Conservation (phyloP, 2,797 vertebrate species). For the Ammospiza maritima region DNA sequence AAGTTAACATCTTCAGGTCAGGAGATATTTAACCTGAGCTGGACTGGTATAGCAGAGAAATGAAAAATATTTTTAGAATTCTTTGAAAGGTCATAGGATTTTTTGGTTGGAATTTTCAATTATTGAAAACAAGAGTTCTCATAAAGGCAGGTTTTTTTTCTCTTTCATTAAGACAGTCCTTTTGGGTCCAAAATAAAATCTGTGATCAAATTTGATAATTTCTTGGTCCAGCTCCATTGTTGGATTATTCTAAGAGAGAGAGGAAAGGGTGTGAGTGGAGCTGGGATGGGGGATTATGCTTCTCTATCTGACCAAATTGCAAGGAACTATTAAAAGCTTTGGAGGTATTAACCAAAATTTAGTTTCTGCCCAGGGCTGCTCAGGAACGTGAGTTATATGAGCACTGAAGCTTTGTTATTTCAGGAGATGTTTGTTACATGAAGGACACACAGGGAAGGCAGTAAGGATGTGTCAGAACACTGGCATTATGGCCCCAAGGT, state of each 20-base stretch:
- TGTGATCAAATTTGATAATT: not conserved
- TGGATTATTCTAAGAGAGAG: not conserved
- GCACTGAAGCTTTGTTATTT: accelerated
- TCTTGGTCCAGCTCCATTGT: not conserved
- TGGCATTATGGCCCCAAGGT: not conserved
- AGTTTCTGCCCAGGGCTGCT: not conserved
- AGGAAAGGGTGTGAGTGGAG: not conserved
- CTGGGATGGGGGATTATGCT: not conserved
- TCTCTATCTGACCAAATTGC: not conserved
- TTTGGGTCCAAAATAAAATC: not conserved
- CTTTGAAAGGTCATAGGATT: not conserved
- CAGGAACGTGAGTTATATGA: not conserved
- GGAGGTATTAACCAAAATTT: not conserved
- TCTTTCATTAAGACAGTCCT: not conserved
- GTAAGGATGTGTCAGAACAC: not conserved
- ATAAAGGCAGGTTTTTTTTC: not conserved
- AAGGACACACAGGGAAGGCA: not conserved
- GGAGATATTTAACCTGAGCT: not conserved
- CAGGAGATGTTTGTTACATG: not conserved
- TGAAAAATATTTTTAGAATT: not conserved
- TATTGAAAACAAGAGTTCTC: not conserved
- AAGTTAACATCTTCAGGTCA: not conserved
- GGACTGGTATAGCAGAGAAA: not conserved
- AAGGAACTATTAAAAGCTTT: not conserved
- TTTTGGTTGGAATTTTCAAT: not conserved